phyloP scores from a whole-genome alignment of 2,113 vertebrate genomes.

The Odocoileus virginianus region DNA sequence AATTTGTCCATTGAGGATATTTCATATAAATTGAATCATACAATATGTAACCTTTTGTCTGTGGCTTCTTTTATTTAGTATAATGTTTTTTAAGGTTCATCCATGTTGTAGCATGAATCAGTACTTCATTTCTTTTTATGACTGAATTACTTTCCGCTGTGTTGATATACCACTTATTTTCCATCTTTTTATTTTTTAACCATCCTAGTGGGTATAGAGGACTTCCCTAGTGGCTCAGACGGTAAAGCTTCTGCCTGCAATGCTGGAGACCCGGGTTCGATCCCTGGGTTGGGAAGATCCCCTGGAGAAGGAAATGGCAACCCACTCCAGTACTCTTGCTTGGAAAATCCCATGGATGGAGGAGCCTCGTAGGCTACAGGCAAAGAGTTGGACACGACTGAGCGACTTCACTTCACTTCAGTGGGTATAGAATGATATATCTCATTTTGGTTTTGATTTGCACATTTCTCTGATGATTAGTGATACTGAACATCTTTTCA shows the following conservation, averaged over 20 bases:
- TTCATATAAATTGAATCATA: background rate
- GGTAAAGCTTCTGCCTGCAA: background rate
- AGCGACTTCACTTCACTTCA: background rate
- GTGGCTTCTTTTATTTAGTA: background rate
- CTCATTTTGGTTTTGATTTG: background rate
- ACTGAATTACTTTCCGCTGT: background rate
- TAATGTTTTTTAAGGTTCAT: background rate
- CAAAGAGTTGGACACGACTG: background rate
- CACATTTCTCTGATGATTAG: background rate
- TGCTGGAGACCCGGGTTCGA: background rate
- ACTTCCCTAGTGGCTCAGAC: background rate
- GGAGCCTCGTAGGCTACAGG: background rate
- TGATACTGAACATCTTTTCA: background rate
- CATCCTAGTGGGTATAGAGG: background rate
- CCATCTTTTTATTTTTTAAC: background rate
- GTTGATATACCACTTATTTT: background rate
- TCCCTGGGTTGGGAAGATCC: background rate
- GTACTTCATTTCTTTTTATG: slow-evolving; percentile 14
- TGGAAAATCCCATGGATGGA: background rate
- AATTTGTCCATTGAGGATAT: background rate
- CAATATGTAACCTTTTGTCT: background rate
- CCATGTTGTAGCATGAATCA: background rate
- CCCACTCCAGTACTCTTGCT: background rate
- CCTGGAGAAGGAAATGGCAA: background rate
- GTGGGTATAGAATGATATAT: background rate